Percentiles rank a stretch among this genome's conserved stretches.
Conservation (phyloP, 2,113 vertebrate genomes). For the Pterocles orientalis region DNA sequence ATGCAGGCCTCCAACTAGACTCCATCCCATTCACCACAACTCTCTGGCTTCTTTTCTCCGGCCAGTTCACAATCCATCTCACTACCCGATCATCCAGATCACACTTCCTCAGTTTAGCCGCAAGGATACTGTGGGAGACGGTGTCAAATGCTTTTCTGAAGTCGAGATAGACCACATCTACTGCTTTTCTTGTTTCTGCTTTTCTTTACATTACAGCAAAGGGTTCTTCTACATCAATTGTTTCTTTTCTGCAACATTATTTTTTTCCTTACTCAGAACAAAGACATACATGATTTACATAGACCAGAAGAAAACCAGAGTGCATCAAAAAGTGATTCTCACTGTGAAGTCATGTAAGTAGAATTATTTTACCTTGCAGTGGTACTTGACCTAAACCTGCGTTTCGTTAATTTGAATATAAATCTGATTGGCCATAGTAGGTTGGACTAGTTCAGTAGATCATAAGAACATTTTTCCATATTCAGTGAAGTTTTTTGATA, state of each 20-base stretch:
- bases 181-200: not conserved
- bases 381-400: not conserved
- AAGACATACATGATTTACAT: not conserved
- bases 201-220: not conserved
- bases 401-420: not conserved
- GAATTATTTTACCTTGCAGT: not conserved
- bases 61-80: no score
- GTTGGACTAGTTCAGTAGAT: not conserved
- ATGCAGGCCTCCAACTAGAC: no score
- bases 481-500: not conserved
- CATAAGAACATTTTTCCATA: not conserved
- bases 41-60: no score
- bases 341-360: conserved; percentile 67
- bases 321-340: conserved; percentile 2
- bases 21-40: no score
- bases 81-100: no score
- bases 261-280: not conserved
- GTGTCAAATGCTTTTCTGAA: no score
- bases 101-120: no score
- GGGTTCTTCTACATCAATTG: not conserved
- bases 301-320: not conserved
- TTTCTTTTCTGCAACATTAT: not conserved
- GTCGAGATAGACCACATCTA: no score
- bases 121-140: no score
- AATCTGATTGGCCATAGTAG: not conserved